Conservation (phyloP, 2,797 vertebrate genomes). For the Pangasius macronema region DNA sequence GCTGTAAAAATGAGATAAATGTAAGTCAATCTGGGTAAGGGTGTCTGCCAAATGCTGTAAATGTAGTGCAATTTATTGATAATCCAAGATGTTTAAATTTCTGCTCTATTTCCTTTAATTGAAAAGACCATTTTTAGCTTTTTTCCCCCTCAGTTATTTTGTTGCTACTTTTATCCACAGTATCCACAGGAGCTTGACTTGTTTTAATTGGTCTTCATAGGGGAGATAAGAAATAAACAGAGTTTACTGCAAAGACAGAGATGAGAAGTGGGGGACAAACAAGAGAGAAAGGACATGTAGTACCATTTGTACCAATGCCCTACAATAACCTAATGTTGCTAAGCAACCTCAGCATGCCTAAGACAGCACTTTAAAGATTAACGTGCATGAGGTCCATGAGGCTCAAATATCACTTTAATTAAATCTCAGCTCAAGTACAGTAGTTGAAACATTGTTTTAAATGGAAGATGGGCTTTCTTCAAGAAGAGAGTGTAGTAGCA, state of each 20-base stretch:
- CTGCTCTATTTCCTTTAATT: background rate
- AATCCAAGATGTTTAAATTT: background rate
- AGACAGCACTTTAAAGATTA: conserved; percentile 44
- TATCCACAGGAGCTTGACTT: background rate
- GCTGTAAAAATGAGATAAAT: background rate
- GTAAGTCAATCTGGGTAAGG: background rate
- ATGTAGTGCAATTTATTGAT: background rate
- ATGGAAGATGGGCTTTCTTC: background rate
- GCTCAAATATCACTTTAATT: conserved; percentile 33
- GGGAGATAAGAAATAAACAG: no score
- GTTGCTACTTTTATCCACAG: background rate
- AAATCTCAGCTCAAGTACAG: background rate
- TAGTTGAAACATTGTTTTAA: conserved; percentile 12
- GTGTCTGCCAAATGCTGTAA: background rate
- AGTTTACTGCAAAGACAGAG: no score
- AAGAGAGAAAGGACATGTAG: no score
- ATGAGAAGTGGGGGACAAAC: no score
- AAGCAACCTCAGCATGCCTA: no score
- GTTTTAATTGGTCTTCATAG: background rate
- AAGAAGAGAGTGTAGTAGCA: background rate
- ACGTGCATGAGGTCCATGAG: conserved; percentile 4
- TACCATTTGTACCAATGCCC: no score
- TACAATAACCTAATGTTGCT: no score
- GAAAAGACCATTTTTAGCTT: no score
- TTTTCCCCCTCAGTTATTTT: background rate